Evolutionary conservation across 2,113 vertebrate species (phyloP).

Genomic region (Oncorhynchus clarkii): DNA sequence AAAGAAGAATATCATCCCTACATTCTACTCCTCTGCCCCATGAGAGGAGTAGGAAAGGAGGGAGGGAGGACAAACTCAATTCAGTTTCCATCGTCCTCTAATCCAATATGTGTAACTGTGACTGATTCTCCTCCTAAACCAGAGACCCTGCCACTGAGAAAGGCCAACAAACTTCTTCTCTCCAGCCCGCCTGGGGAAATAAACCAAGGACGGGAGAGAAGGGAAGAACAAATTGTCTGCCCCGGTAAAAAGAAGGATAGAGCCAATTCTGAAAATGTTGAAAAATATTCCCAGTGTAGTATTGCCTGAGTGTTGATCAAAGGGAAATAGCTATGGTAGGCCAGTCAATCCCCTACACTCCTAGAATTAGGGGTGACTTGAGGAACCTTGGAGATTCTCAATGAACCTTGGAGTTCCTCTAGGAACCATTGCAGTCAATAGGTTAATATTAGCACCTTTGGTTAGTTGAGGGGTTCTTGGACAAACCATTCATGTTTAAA

Average conservation of each 20-base stretch:
- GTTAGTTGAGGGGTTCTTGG: too few relatives aligned
- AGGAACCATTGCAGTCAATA: too few relatives aligned
- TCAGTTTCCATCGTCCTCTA: slow-evolving; percentile 63
- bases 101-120: slow-evolving; percentile 78
- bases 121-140: slow-evolving; percentile 71
- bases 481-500: too few relatives aligned
- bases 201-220: slow-evolving; percentile 39
- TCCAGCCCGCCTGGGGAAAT: slow-evolving; percentile 46
- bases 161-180: slow-evolving; percentile 64
- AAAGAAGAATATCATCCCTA: slow-evolving; percentile 53
- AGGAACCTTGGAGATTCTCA: too few relatives aligned
- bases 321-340: slow-evolving; percentile 59
- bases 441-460: too few relatives aligned
- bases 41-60: slow-evolving; percentile 37
- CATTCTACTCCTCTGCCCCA: slow-evolving; percentile 38
- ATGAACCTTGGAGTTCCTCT: too few relatives aligned
- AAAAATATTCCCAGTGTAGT: slow-evolving; percentile 68
- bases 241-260: slow-evolving; percentile 62
- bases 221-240: slow-evolving; percentile 61
- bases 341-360: slow-evolving; percentile 50
- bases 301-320: slow-evolving; percentile 66
- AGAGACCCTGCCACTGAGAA: slow-evolving; percentile 58
- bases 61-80: slow-evolving; percentile 60
- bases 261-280: slow-evolving; percentile 65
- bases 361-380: too few relatives aligned